phyloP scores from a whole-genome alignment of 2,113 vertebrate genomes.

The Brachirus orientalis region DNA sequence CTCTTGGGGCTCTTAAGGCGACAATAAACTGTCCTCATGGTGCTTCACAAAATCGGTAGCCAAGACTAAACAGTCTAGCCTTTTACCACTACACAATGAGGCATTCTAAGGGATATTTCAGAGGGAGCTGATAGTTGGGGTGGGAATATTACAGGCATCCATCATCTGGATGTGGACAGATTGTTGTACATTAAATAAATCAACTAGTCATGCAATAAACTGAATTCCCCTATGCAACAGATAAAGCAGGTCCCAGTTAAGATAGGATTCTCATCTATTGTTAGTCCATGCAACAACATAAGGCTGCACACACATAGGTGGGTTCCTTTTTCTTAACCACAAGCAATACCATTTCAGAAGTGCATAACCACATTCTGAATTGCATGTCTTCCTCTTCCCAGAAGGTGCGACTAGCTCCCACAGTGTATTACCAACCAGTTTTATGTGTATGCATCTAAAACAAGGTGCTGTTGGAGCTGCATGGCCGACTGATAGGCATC shows the following conservation, averaged over 20 bases:
- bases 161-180: background rate
- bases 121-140: background rate
- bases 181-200: conserved; percentile 1
- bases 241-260: background rate
- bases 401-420: background rate
- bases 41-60: background rate
- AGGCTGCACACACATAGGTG: background rate
- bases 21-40: background rate
- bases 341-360: conserved; percentile 4
- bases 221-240: background rate
- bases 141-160: conserved; percentile 5
- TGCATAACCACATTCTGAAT: conserved; percentile 10
- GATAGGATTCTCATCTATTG: background rate
- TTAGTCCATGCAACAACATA: background rate
- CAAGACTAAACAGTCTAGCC: background rate
- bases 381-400: background rate
- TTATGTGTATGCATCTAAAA: background rate
- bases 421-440: background rate
- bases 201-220: conserved; percentile 7
- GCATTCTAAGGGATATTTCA: background rate
- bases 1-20: background rate
- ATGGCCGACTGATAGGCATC: conserved; percentile 23
- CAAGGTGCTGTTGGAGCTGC: background rate
- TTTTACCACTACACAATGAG: background rate
- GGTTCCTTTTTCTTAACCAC: conserved; percentile 2